Percentiles rank a stretch among this genome's conserved stretches.
Evolutionary conservation across 2,888 invertebrate genomes (phyloP).

Genomic region (Cryptus viduatorius): DNA sequence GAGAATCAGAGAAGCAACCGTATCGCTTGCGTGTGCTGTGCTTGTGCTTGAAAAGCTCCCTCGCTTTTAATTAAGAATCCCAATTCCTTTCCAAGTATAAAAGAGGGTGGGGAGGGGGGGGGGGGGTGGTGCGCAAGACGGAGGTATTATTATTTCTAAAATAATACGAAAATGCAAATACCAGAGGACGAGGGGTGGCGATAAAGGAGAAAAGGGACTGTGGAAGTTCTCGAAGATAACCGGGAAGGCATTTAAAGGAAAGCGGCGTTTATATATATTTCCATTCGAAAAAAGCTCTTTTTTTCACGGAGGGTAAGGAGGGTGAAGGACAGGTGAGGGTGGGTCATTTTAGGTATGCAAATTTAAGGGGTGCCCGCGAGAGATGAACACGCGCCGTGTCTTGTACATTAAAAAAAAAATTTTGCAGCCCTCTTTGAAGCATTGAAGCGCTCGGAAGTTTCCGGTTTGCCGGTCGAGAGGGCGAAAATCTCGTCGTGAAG

Average conservation of each 20-base stretch:
- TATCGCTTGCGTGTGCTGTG: background rate
- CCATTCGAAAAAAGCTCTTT: background rate
- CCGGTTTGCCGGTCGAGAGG: too few relatives aligned
- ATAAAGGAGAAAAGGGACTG: background rate
- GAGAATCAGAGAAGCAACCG: background rate
- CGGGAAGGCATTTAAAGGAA: background rate
- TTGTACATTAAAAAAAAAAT: background rate
- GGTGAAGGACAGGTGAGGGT: too few relatives aligned
- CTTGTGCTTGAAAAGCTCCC: background rate
- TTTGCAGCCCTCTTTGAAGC: background rate
- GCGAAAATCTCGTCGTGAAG: constrained; percentile 10
- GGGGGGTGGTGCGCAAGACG: background rate
- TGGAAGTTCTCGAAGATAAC: background rate
- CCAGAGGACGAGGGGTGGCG: background rate
- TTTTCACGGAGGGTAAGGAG: too few relatives aligned
- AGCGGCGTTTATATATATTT: background rate
- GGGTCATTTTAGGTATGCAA: too few relatives aligned
- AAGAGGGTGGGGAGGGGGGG: background rate
- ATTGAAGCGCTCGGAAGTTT: background rate
- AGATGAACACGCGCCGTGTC: too few relatives aligned
- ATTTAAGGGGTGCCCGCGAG: too few relatives aligned
- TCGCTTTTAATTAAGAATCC: constrained; percentile 51
- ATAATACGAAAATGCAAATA: constrained; percentile 35
- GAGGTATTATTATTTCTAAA: constrained; percentile 7
- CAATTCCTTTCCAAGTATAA: constrained; percentile 26